Base-by-base conservation (phyloP, 2,888 invertebrate genomes). In the Axea sp. region DNA sequence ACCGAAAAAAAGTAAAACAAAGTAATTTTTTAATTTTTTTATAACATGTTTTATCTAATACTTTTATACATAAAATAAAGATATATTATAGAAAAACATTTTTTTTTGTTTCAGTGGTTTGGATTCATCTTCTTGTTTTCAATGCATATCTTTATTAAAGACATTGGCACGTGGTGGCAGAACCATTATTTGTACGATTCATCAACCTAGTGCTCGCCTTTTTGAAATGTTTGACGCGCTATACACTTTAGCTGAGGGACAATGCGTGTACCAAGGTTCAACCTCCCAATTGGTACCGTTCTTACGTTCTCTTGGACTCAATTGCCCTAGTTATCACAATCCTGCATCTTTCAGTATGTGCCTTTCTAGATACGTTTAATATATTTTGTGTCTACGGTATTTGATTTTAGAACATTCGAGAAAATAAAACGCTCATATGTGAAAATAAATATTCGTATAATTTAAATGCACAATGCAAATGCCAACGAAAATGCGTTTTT, bases 201-300 rank as follows among this genome's bases (percentile, higher is more conserved):
- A 98, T 89, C 98, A 98, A 87, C 98, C 98, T 0, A 97, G 96
- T n/a, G 97, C 98, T 11, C 92, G 97, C 80, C 89, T 98, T 75
- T 97, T 98, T 82, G 97, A 98, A 88, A 97, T 96, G 95, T 98
- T 98, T 84, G 97, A 98, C 85, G 94, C 97, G 87, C 89, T 98
- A 76, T 98, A 97, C 87, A 96, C 97, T 2, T 88, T 98, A 76
- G 95, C 97, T 8, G 96, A 97, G 79, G 98, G 98, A 0, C 95
- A 96, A 86, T 98, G 97, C 86, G 95, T 98, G 7, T 98, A 98
- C 87, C 95, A 96, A 84, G 97, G 98, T 51, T 94, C 94, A 68
- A 95, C 96, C 0, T 93, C 91, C 60, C 92, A 94, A 83, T 88
- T 98, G 62, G 95, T 98, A 82, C 93, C 94, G 76, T 95, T 94